Base-by-base conservation (phyloP, 1,140 invertebrate species). In the Musca vetustissima region DNA sequence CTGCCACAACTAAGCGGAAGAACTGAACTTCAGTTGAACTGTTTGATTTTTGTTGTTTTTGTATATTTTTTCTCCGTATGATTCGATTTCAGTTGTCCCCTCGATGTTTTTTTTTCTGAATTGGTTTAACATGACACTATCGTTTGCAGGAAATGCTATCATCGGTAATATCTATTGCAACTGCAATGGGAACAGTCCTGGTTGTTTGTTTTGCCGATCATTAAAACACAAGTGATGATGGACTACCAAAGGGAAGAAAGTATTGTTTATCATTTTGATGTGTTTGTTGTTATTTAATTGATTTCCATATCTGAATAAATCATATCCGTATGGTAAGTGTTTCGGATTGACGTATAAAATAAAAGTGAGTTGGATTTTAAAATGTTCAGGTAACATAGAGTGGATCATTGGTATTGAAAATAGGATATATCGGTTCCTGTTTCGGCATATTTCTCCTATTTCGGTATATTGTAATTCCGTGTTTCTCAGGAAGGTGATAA, bases 41-140 rank as follows among this genome's bases (percentile, higher is more conserved):
- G 36, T 43, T 43, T 43, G 36, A 43, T 43, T 43, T 43, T 43
- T 13, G 1, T 43, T 43, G n/a, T 19, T 17, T 52, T 2, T 52
- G n/a, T 52, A 8, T 28, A 8, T 28, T 28, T 28, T 28, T 28
- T n/a, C n/a, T n/a, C n/a, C 3, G 49, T 61, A 19, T 43, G 57
- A 61, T 61, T 17, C 57, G 11, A 36, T 43, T 43, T 43, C 36
- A 43, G 36, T 43, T 43, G 36, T 13, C 36, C 36, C 7, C 36
- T 43, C 36, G 28, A 21, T 61, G 17, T 59, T 59, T 59, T 32
- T 32, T 32, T 32, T 32, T 9, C 9, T 32, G 57, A 32, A 61
- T 61, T 61, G 57, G 21, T 61, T 61, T 61, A 61, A 61, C 57
- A 61, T 61, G 57, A 28, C 57, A 61, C 57, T 61, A 61, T 61